These are phyloP conservation scores for Drosophila paracracens DNA, from an alignment of 2,888 invertebrate species.

Conservation along the genomic window DNA sequence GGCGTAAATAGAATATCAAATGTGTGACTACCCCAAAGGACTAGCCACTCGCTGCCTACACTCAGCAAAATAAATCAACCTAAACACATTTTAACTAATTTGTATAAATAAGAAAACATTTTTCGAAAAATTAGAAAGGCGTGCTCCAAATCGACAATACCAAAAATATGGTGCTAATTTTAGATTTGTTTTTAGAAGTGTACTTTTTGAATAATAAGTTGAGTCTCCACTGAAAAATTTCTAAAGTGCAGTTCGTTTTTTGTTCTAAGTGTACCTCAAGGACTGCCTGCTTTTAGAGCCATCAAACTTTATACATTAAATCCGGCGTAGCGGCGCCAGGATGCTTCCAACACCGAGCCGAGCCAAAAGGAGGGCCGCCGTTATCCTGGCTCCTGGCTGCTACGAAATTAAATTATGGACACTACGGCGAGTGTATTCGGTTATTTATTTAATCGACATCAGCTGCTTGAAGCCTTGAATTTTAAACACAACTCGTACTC, in stretches of 20 bases:
- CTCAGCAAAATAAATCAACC: background rate
- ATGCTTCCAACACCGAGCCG: slow-evolving; percentile 2
- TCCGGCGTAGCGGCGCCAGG: slow-evolving; percentile 51
- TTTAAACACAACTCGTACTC: slow-evolving; percentile 46
- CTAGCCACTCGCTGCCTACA: slow-evolving; percentile 1
- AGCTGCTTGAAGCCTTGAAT: slow-evolving; percentile 57
- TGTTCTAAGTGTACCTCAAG: background rate
- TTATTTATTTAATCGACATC: slow-evolving; percentile 77
- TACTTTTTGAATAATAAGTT: background rate
- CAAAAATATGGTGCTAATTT: background rate
- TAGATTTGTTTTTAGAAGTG: background rate
- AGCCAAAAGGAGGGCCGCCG: too few relatives aligned
- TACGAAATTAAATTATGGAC: slow-evolving; percentile 70
- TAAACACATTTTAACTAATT: too few relatives aligned
- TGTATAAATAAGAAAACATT: too few relatives aligned
- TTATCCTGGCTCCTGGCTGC: slow-evolving; percentile 11
- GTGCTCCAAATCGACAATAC: background rate
- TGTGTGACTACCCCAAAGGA: slow-evolving; percentile 46
- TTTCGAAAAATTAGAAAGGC: background rate
- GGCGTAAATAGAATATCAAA: slow-evolving; percentile 77
- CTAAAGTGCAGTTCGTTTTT: background rate
- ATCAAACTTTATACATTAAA: slow-evolving; percentile 73
- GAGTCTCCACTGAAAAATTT: background rate
- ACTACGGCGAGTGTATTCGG: slow-evolving; percentile 41
- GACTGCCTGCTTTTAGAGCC: slow-evolving; percentile 23